A percentile compares a stretch with the other conserved stretches of the same genome.
These are phyloP conservation scores for Timandra comae DNA, from an alignment of 2,888 invertebrate species.

Conservation along the genomic window DNA sequence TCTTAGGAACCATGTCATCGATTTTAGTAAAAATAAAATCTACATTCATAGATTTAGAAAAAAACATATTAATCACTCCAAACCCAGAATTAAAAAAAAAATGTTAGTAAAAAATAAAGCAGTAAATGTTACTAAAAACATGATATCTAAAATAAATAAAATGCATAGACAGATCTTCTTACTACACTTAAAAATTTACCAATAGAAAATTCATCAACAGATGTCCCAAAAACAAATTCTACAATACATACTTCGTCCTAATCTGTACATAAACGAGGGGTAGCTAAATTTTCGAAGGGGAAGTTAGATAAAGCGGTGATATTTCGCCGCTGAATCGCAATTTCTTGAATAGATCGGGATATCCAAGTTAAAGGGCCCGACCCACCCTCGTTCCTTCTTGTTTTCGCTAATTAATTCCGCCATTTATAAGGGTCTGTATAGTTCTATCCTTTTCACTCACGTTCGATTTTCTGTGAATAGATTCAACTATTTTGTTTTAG, in stretches of 20 bases:
- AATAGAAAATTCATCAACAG: no score
- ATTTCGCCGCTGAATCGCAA: conserved; percentile 44
- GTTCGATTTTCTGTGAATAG: no score
- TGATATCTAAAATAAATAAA: no score
- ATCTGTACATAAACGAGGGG: conserved; percentile 16
- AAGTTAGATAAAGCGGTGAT: conserved; percentile 45
- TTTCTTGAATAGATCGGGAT: conserved; percentile 54
- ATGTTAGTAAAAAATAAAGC: not conserved
- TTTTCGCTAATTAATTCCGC: conserved; percentile 43
- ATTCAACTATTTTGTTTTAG: no score
- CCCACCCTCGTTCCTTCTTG: conserved; percentile 34
- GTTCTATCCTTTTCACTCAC: conserved; percentile 14
- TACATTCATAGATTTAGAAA: no score
- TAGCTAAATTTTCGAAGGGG: conserved; percentile 30
- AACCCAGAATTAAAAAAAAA: not conserved
- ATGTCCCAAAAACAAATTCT: not conserved
- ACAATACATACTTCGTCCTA: conserved; percentile 1
- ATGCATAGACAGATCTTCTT: no score
- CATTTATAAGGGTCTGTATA: conserved; percentile 33
- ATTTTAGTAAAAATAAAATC: no score
- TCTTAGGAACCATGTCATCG: no score
- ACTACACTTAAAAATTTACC: no score
- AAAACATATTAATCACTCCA: no score
- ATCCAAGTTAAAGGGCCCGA: conserved; percentile 29
- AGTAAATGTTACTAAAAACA: no score